Conservation (phyloP, 2,113 vertebrate genomes). For the Daphoenositta chrysoptera region DNA sequence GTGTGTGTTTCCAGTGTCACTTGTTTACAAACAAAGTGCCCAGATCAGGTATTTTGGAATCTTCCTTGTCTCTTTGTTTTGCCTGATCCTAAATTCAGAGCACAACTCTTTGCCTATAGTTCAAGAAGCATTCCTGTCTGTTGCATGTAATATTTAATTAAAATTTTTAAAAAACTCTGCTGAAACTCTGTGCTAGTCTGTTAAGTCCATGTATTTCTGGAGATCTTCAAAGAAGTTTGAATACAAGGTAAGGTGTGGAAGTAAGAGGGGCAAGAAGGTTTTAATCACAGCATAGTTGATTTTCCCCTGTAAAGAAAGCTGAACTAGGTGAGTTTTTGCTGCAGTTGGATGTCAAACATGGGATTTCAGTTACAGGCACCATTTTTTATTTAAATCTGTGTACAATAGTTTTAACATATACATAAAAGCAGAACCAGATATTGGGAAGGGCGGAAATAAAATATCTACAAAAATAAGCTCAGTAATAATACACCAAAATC, state of each 20-base stretch:
- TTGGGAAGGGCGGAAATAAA: background rate
- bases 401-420: background rate
- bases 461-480: slow-evolving; percentile 29
- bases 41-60: background rate
- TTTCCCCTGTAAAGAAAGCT: accelerated
- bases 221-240: accelerated
- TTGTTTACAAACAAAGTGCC: background rate
- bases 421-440: background rate
- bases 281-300: accelerated
- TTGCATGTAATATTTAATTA: slow-evolving; percentile 46
- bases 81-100: background rate
- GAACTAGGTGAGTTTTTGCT: background rate
- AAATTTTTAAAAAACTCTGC: background rate
- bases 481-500: background rate
- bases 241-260: background rate
- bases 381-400: background rate
- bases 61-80: background rate
- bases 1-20: background rate
- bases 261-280: accelerated
- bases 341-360: background rate
- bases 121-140: background rate
- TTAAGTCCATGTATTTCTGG: background rate
- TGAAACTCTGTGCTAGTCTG: background rate
- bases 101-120: background rate
- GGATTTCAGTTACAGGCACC: background rate